A percentile compares a stretch with the other conserved stretches of the same genome.
Evolutionary conservation across 2,797 vertebrate genomes (phyloP).

Genomic region (Spondyliosoma cantharus): DNA sequence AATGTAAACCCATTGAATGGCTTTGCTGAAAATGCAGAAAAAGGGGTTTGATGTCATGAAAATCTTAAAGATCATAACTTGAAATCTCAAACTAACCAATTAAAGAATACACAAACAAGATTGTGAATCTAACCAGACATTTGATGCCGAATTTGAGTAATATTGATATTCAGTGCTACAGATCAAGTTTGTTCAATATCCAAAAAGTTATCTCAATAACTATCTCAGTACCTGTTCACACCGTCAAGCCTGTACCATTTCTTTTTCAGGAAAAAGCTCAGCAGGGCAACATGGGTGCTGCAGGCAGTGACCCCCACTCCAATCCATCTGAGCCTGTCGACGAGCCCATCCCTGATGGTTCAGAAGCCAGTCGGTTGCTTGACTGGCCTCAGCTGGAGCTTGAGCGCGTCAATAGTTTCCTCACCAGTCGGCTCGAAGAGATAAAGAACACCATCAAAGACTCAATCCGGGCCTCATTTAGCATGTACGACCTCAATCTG

Average conservation of each 20-base stretch:
- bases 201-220: not conserved
- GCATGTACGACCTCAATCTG: constrained; percentile 95
- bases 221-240: not conserved
- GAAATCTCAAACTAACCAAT: not conserved
- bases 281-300: constrained; percentile 75
- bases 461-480: constrained; percentile 97
- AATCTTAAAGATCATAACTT: not conserved
- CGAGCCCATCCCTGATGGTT: constrained; percentile 76
- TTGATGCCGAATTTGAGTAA: not conserved
- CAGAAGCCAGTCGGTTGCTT: constrained; percentile 85
- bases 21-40: not conserved
- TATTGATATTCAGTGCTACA: not conserved
- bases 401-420: constrained; percentile 96
- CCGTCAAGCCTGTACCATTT: not conserved
- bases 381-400: constrained; percentile 97
- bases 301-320: constrained; percentile 76
- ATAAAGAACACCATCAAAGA: constrained; percentile 99
- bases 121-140: not conserved
- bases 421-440: constrained; percentile 97
- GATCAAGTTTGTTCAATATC: not conserved
- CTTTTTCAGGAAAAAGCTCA: constrained; percentile 91
- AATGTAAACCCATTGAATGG: not conserved
- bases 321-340: constrained; percentile 74
- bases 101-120: not conserved
- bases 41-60: not conserved